A percentile compares a stretch with the other conserved stretches of the same genome.
Conservation (phyloP, 1,140 invertebrate genomes). For the Pectinophora gossypiella region DNA sequence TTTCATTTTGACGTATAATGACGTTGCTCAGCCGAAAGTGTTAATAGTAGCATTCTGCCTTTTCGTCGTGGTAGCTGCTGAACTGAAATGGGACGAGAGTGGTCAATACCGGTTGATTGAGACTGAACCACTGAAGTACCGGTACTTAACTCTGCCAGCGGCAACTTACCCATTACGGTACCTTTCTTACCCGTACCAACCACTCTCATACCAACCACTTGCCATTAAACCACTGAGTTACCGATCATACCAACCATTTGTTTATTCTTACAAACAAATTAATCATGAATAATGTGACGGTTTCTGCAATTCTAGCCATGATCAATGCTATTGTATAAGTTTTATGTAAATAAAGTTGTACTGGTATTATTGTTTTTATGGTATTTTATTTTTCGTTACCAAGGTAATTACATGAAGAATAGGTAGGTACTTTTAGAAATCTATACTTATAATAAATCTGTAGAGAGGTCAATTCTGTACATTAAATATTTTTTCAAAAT, state of each 20-base stretch:
- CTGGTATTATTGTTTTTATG: too few species aligned
- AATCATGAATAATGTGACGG: too few species aligned
- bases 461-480: too few species aligned
- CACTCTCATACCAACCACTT: background rate
- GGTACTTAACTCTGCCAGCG: background rate
- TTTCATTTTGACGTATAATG: too few species aligned
- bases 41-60: background rate
- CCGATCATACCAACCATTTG: background rate
- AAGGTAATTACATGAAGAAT: too few species aligned
- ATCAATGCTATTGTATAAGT: too few species aligned
- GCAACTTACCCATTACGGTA: background rate
- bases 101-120: constrained; percentile 18
- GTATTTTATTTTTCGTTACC: too few species aligned
- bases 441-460: too few species aligned
- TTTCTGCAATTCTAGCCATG: too few species aligned
- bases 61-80: constrained; percentile 5
- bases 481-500: too few species aligned
- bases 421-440: too few species aligned
- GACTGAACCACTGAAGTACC: constrained; percentile 4
- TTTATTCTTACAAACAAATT: background rate
- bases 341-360: too few species aligned
- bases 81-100: constrained; percentile 12
- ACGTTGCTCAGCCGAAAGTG: constrained; percentile 9
- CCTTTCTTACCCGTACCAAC: background rate
- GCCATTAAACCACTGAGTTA: background rate